Evolutionary conservation across 2,797 vertebrate genomes (phyloP), one percentile per base, ranked within the genome.

Genomic region (Uromys caudimaculatus): DNA sequence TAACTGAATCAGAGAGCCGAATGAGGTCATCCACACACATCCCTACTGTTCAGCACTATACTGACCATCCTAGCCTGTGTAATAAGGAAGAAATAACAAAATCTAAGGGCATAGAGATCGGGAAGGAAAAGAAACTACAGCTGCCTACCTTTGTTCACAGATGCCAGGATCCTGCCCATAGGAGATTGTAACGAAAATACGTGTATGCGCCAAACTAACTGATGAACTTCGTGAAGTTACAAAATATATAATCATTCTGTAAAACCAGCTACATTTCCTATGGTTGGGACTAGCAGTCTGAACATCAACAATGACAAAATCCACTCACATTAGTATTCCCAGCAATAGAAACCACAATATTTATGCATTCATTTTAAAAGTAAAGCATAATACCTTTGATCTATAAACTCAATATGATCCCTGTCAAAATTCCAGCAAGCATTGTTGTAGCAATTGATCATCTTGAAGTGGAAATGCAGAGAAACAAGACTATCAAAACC

Each of bases 391-490:
- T 52, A 32, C 4, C 47, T 96, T 50, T 86, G 12, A 93, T 92
- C 27, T 91, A 54, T 79, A 93, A 12, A 73, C 82, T 97, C 29
- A 77, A 29, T 41, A 5, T 82, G 67, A 97, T 91, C 29, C 24
- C 64, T 94, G 38, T 73, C 41, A 96, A 95, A 93, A 77, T 93
- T 24, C 24, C 41, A 89, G 75, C 58, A 93, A 81, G 17, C 17
- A 58, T 35, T 78, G 79, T 90, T 89, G n/a, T 87, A 78, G 60
- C 92, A 89, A 86, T 89, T 50, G 86, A 91, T 52, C 76, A 41
- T 91, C 47, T 76, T 93, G 76, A 95, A 85, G 89, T 91, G 24
- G n/a, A 86, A 81, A 82, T 76, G 52, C 77, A 77, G 32, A 81
- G 76, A 32, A 88, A 93, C 19, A 86, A 93, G 32, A 79, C 87